Conservation (phyloP, 2,113 vertebrate species). For the Macrotus californicus region DNA sequence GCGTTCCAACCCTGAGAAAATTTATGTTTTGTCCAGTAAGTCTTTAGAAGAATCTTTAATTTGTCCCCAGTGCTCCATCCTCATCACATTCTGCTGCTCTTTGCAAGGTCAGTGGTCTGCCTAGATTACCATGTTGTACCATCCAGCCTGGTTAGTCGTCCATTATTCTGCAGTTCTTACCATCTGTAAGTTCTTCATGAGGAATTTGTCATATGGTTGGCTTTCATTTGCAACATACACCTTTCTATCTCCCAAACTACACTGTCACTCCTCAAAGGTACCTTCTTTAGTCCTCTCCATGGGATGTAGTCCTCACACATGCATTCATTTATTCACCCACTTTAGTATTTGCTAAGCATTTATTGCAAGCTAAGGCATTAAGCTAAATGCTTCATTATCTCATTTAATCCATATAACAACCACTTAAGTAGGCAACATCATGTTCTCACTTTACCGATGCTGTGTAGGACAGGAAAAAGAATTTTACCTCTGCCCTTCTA, state of each 20-base stretch:
- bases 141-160: neutral
- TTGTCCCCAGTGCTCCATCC: neutral
- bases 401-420: neutral
- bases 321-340: neutral
- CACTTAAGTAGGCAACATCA: neutral
- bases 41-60: neutral
- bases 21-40: neutral
- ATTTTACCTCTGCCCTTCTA: neutral
- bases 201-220: neutral
- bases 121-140: neutral
- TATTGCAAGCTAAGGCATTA: neutral
- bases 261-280: neutral
- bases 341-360: neutral
- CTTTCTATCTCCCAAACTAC: neutral
- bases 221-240: neutral
- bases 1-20: neutral
- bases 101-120: neutral
- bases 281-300: neutral
- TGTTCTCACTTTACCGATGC: neutral
- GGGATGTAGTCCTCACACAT: neutral
- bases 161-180: neutral
- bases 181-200: neutral
- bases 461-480: neutral
- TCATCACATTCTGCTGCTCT: neutral
- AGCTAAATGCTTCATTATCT: neutral